Conservation (phyloP, 2,797 vertebrate genomes). For the Setipinna tenuifilis region DNA sequence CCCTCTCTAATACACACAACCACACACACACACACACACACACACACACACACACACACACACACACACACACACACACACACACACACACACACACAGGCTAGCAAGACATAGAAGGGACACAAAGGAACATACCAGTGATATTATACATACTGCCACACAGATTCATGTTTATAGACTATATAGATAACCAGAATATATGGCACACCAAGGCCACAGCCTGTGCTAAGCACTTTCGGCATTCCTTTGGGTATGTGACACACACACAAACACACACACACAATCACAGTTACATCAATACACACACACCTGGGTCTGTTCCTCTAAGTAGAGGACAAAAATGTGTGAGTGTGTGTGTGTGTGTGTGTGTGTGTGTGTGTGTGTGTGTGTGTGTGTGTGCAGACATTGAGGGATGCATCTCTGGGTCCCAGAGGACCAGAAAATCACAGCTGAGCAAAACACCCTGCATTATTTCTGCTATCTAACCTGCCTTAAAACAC, state of each 20-base stretch:
- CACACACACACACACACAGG: not conserved
- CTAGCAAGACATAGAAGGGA: not conserved
- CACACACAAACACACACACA: not conserved
- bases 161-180: too few species aligned
- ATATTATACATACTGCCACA: not conserved
- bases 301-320: conserved; percentile 10
- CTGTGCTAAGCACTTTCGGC: too few species aligned
- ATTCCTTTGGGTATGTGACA: not conserved
- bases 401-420: not conserved
- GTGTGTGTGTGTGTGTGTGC: not conserved
- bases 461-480: conserved; percentile 4
- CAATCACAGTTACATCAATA: not conserved
- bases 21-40: too few species aligned
- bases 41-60: not conserved
- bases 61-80: not conserved
- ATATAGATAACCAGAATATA: too few species aligned
- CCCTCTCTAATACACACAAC: too few species aligned
- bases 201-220: too few species aligned
- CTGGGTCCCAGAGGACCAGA: not conserved
- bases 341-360: not conserved
- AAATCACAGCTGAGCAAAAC: not conserved
- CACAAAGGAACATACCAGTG: not conserved
- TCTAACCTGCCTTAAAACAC: not conserved
- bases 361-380: conserved; percentile 11
- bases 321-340: not conserved